Conservation (phyloP, 2,797 vertebrate species). For the Perodicticus potto region DNA sequence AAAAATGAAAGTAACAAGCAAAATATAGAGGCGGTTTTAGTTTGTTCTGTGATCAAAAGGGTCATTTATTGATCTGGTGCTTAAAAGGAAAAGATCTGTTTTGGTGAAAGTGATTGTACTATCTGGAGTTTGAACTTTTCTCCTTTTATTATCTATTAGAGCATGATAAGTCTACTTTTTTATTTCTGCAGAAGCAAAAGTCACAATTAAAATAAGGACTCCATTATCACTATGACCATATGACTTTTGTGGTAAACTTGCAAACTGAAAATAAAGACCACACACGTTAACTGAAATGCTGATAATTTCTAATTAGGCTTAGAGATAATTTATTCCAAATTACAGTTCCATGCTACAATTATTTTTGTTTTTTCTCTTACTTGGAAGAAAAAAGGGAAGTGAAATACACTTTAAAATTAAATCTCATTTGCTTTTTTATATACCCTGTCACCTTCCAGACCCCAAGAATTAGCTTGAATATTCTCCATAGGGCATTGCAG, state of each 20-base stretch:
- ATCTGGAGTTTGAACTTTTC: constrained; percentile 82
- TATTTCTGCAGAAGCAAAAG: constrained; percentile 62
- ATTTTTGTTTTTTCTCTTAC: not conserved
- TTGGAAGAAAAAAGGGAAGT: not conserved
- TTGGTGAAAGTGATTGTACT: constrained; percentile 82
- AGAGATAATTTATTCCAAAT: not conserved
- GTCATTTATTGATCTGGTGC: constrained; percentile 86
- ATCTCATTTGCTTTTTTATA: not conserved
- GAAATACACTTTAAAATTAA: constrained; percentile 37
- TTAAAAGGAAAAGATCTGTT: constrained; percentile 86
- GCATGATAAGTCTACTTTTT: constrained; percentile 80
- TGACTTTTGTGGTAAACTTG: not conserved
- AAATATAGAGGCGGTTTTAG: constrained; percentile 86
- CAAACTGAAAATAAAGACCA: constrained; percentile 1
- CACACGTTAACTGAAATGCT: not conserved
- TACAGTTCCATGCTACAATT: not conserved
- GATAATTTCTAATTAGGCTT: constrained; percentile 37
- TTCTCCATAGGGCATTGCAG: not conserved
- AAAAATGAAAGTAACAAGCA: constrained; percentile 86
- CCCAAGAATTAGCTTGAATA: not conserved
- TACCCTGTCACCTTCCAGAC: not conserved
- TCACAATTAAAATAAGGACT: constrained; percentile 66
- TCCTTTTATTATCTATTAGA: constrained; percentile 82
- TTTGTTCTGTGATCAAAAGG: constrained; percentile 88
- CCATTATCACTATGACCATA: not conserved